Conservation (phyloP, 2,888 invertebrate species). For the Scaptodrosophila latifasciaeformis region DNA sequence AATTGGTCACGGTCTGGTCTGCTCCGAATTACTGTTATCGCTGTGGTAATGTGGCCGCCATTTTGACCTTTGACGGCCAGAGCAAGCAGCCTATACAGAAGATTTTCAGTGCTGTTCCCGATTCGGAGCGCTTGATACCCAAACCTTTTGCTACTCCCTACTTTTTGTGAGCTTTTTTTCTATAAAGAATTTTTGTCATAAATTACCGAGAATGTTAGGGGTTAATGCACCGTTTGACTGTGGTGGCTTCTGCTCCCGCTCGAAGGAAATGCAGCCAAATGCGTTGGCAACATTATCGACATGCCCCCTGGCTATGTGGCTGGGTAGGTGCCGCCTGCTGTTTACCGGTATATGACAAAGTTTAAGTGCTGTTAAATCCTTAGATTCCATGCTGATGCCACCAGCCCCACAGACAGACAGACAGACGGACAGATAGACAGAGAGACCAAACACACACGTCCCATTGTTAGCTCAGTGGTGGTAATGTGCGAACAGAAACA, state of each 20-base stretch:
- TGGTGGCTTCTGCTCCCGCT: constrained; percentile 12
- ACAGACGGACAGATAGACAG: too few relatives aligned
- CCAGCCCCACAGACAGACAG: constrained; percentile 65
- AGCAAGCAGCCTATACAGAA: constrained; percentile 86
- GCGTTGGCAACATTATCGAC: constrained; percentile 41
- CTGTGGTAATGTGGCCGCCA: constrained; percentile 98
- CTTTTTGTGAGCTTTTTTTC: constrained; percentile 96
- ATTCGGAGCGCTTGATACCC: constrained; percentile 94
- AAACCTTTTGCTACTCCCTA: constrained; percentile 95
- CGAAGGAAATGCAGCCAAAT: constrained; percentile 14
- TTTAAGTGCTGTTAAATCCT: constrained; percentile 74
- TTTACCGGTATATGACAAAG: constrained; percentile 58
- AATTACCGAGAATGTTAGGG: constrained; percentile 46
- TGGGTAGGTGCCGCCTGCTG: neutral
- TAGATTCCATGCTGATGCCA: constrained; percentile 67
- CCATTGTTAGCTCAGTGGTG: too few relatives aligned
- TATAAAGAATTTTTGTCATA: too few relatives aligned
- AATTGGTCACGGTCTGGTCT: constrained; percentile 98
- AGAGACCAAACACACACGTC: constrained; percentile 19
- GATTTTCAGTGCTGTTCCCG: constrained; percentile 97
- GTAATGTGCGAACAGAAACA: constrained; percentile 3
- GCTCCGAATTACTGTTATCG: constrained; percentile 99
- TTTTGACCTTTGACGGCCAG: constrained; percentile 90
- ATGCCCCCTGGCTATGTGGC: neutral
- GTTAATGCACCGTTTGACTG: constrained; percentile 59